These are phyloP conservation scores for Mobula birostris DNA, from an alignment of 2,113 vertebrate genomes.

Conservation along the genomic window DNA sequence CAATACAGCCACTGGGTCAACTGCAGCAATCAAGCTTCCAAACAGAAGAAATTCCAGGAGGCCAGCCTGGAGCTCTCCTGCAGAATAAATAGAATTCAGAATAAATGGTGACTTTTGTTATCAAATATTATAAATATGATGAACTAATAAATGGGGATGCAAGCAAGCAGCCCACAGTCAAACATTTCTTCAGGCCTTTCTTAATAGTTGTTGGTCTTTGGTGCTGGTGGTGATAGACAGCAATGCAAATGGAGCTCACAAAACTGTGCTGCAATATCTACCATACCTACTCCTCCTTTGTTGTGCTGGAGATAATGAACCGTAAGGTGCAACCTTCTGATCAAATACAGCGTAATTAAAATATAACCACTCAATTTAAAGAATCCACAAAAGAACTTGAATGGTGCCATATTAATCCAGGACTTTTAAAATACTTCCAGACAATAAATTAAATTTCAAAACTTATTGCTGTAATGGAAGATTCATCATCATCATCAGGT, in stretches of 20 bases:
- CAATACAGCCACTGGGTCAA: constrained; percentile 91
- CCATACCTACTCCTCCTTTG: not conserved
- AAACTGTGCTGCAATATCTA: not conserved
- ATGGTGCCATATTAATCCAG: too few relatives aligned
- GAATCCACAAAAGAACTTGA: too few relatives aligned
- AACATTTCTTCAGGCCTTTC: not conserved
- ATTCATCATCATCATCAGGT: too few relatives aligned
- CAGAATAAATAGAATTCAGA: constrained; percentile 36
- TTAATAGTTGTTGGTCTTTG: not conserved
- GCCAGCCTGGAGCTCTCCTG: constrained; percentile 65
- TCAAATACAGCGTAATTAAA: not conserved
- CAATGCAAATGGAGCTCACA: not conserved
- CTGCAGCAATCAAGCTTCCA: constrained; percentile 85
- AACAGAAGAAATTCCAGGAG: constrained; percentile 87
- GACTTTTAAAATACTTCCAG: too few relatives aligned
- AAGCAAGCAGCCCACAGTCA: not conserved
- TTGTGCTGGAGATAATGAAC: not conserved
- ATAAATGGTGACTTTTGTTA: not conserved
- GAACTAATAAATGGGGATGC: not conserved
- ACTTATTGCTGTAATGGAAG: too few relatives aligned
- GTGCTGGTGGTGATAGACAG: too few relatives aligned
- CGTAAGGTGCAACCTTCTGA: not conserved
- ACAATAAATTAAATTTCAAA: too few relatives aligned
- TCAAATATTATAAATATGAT: too few relatives aligned
- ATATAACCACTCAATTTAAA: not conserved